Evolutionary conservation across 2,888 invertebrate species (phyloP).

Genomic region (Lycia hirtaria): DNA sequence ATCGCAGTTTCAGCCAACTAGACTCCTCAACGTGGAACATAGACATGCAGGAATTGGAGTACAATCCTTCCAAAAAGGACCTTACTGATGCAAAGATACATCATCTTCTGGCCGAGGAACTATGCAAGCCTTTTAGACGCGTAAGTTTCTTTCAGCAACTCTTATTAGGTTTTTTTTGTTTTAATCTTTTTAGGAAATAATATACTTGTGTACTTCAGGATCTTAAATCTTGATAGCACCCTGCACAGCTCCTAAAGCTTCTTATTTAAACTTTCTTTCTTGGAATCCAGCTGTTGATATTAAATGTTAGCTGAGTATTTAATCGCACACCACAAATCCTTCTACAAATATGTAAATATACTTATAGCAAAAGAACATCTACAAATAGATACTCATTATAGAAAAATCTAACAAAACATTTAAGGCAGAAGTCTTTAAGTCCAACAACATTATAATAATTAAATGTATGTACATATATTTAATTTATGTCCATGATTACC

Average conservation of each 20-base stretch:
- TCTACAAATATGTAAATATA: too few relatives aligned
- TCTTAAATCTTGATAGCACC: conserved; percentile 4
- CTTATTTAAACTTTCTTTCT: neutral
- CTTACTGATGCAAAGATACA: conserved; percentile 97
- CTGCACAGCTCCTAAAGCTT: conserved; percentile 17
- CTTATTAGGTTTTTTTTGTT: neutral
- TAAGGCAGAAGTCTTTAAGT: too few relatives aligned
- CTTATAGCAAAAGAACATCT: too few relatives aligned
- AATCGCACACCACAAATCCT: too few relatives aligned
- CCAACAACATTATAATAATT: too few relatives aligned
- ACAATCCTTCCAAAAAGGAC: conserved; percentile 96
- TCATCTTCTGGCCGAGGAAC: conserved; percentile 95
- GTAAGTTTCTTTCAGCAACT: conserved; percentile 81
- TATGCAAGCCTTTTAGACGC: conserved; percentile 94
- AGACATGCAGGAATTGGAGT: conserved; percentile 97
- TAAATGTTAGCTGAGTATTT: too few relatives aligned
- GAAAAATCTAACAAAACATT: too few relatives aligned
- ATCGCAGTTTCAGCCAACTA: conserved; percentile 90
- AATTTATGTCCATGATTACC: too few relatives aligned
- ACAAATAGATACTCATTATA: too few relatives aligned
- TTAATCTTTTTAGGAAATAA: neutral
- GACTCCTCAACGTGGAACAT: conserved; percentile 95
- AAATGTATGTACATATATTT: too few relatives aligned
- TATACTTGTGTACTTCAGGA: neutral
- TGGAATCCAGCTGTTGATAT: neutral